A percentile compares a stretch with the other conserved stretches of the same genome.
phyloP scores from a whole-genome alignment of 1,140 invertebrate species.

The Caenorhabditis briggsae region DNA sequence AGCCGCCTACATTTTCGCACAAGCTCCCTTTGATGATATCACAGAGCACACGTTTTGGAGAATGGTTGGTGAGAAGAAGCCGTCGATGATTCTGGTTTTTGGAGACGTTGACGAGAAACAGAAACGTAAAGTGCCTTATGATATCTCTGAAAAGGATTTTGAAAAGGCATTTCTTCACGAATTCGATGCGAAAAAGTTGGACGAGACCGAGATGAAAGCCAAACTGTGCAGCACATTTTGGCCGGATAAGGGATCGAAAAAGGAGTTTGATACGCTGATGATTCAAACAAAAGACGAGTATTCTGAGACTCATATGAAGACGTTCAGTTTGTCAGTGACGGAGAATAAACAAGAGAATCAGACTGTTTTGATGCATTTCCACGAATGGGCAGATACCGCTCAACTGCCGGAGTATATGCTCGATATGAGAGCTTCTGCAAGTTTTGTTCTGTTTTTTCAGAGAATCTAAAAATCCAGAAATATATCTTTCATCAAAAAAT shows the following conservation, averaged over 20 bases:
- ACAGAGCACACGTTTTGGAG: slow-evolving; percentile 12
- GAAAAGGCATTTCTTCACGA: slow-evolving; percentile 31
- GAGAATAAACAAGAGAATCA: background rate
- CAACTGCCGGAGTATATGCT: slow-evolving; percentile 34
- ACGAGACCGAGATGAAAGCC: slow-evolving; percentile 15
- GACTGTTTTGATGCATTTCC: slow-evolving; percentile 38
- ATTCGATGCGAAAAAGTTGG: background rate
- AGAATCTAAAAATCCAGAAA: background rate
- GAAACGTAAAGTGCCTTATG: slow-evolving; percentile 5
- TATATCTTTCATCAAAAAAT: background rate
- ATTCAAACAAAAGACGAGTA: slow-evolving; percentile 24
- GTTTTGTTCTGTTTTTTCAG: background rate
- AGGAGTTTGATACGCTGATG: background rate
- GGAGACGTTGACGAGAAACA: slow-evolving; percentile 36
- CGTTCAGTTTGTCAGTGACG: background rate
- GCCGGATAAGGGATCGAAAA: slow-evolving; percentile 35
- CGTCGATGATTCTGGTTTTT: slow-evolving; percentile 27
- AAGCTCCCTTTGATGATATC: slow-evolving; percentile 10
- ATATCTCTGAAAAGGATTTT: background rate
- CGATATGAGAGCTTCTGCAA: slow-evolving; percentile 36
- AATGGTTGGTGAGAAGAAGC: slow-evolving; percentile 9
- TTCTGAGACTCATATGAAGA: slow-evolving; percentile 49
- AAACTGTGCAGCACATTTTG: slow-evolving; percentile 11
- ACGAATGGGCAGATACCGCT: slow-evolving; percentile 3
- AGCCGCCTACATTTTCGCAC: slow-evolving; percentile 48